Base-by-base conservation (phyloP, 2,888 invertebrate species). In the Dicyrtomina minuta region DNA sequence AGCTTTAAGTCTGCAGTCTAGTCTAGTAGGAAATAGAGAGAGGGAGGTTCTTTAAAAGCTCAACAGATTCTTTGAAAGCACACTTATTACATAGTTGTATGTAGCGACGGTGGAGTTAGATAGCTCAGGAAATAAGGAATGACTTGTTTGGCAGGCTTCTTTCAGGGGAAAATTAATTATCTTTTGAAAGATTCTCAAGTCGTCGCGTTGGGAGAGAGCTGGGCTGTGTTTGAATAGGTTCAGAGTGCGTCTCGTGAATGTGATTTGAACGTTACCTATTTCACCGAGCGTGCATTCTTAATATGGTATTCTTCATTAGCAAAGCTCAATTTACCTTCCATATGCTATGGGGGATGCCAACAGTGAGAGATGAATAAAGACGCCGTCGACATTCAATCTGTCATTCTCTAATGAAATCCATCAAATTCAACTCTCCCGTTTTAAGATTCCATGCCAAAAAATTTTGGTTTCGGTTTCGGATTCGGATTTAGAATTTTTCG, bases 81-180 rank as follows among this genome's bases (percentile, higher is more conserved):
- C n/a, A n/a, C n/a, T n/a, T n/a, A n/a, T n/a, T n/a, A n/a, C n/a
- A n/a, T n/a, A n/a, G n/a, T n/a, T n/a, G n/a, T n/a, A n/a, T n/a
- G n/a, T n/a, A n/a, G n/a, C n/a, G n/a, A n/a, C n/a, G 33, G 33
- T 33, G 33, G 33, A 33, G 33, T 33, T 33, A n/a, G n/a, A n/a
- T n/a, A n/a, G n/a, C n/a, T n/a, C n/a, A n/a, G 12, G 17, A 62
- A 49, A 24, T 43, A 62, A 62, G 26, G n/a, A 62, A 49, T 13
- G 17, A 33, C 43, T 27, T 49, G 49, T 62, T 62, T 33, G 49
- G 33, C 24, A 46, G 33, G 24, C 49, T 49, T 60, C 62, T 44
- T 62, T 62, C 26, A 49, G n/a, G 44, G n/a, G 62, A 49, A 62
- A 62, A 62, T 62, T 62, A 62, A 62, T 62, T 62, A 62, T 62